phyloP scores from a whole-genome alignment of 2,888 invertebrate species.

The Serrognathus titanus region DNA sequence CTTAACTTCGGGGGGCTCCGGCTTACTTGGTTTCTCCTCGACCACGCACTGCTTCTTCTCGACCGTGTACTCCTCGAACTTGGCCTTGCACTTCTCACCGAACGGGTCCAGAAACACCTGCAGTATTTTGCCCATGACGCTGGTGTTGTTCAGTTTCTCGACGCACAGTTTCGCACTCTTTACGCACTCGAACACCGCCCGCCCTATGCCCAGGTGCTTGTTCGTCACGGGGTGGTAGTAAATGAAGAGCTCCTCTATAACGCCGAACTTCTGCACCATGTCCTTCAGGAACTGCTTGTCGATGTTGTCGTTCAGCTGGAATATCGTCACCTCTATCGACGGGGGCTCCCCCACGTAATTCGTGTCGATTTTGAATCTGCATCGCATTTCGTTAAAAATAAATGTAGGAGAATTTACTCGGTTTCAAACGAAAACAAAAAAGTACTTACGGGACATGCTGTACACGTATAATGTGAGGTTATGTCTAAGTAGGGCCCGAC shows the following conservation, averaged over 20 bases:
- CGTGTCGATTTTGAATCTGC: slow-evolving; percentile 83
- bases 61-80: slow-evolving; percentile 70
- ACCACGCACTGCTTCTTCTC: slow-evolving; percentile 56
- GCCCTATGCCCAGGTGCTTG: slow-evolving; percentile 91
- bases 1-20: slow-evolving; percentile 3
- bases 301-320: slow-evolving; percentile 96
- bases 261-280: slow-evolving; percentile 84
- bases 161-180: slow-evolving; percentile 82
- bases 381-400: slow-evolving; percentile 21
- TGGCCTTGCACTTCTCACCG: slow-evolving; percentile 78
- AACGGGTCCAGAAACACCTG: slow-evolving; percentile 90
- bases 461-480: slow-evolving; percentile 8
- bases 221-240: slow-evolving; percentile 91
- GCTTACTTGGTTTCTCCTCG: slow-evolving; percentile 10
- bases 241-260: slow-evolving; percentile 82
- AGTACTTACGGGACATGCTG: too few species aligned
- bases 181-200: slow-evolving; percentile 84
- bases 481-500: not conserved
- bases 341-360: slow-evolving; percentile 94
- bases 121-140: slow-evolving; percentile 92
- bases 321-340: slow-evolving; percentile 90
- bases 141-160: slow-evolving; percentile 87
- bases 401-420: not conserved
- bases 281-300: slow-evolving; percentile 86
- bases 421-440: not conserved